A percentile compares a stretch with the other conserved stretches of the same genome.
These are phyloP conservation scores for Acrocephalus scirpaceus DNA, from an alignment of 2,797 vertebrate genomes.

Conservation along the genomic window DNA sequence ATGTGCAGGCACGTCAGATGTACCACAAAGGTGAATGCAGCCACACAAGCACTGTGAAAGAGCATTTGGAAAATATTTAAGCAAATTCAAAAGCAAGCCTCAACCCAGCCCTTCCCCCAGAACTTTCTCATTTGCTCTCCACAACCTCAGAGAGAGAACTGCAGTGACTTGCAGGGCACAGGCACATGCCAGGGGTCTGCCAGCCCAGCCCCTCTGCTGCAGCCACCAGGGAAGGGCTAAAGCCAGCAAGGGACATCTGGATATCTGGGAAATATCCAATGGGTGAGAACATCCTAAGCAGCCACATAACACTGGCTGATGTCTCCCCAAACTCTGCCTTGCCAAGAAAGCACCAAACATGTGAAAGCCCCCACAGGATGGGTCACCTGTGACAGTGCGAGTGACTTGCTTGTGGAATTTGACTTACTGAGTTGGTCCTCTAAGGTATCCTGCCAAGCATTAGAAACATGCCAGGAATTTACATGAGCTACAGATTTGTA, in stretches of 20 bases:
- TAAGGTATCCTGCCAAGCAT: background rate
- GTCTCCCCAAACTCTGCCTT: background rate
- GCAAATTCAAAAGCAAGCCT: background rate
- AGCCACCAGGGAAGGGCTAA: background rate
- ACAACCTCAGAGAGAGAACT: background rate
- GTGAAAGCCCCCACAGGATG: background rate
- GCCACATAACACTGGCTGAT: fast-evolving
- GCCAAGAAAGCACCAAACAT: background rate
- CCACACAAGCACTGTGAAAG: background rate
- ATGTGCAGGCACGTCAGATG: background rate
- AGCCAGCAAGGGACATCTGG: background rate
- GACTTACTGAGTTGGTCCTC: background rate
- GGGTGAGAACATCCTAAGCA: background rate
- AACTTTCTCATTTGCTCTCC: background rate
- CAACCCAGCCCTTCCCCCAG: background rate
- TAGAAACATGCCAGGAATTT: background rate
- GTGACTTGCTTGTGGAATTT: background rate
- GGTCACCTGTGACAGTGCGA: background rate
- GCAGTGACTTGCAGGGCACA: background rate
- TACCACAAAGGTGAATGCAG: background rate
- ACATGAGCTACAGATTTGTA: background rate
- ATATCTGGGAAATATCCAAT: background rate
- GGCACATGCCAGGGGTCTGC: too few relatives aligned
- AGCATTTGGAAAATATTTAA: background rate
- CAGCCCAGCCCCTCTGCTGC: background rate